Evolutionary conservation across 2,797 vertebrate species (phyloP).

Genomic region (Smutsia temminckii): DNA sequence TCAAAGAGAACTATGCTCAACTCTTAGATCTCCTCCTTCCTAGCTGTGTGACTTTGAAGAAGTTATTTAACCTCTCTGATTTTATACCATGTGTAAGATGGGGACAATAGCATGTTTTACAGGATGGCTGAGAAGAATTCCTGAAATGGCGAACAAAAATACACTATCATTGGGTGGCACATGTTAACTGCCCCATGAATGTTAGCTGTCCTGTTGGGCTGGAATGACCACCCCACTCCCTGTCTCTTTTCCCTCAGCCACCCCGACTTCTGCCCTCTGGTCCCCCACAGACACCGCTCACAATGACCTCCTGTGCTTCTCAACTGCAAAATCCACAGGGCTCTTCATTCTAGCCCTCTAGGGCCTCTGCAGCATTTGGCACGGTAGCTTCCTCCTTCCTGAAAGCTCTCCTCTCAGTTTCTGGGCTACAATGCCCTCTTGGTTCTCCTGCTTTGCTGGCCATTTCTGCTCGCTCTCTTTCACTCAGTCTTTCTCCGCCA

Average conservation of each 20-base stretch:
- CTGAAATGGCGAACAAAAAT: neutral
- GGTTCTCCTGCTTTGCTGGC: neutral
- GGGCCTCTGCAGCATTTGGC: neutral
- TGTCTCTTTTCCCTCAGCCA: neutral
- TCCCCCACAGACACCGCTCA: neutral
- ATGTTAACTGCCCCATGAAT: neutral
- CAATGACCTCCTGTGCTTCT: neutral
- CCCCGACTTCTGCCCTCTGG: neutral
- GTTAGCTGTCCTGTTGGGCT: neutral
- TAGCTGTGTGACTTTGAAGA: neutral
- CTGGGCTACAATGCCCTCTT: neutral
- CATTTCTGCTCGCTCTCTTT: neutral
- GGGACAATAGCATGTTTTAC: neutral
- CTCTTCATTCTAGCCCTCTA: neutral
- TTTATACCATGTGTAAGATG: neutral
- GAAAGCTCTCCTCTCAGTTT: neutral
- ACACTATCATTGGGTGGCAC: no score
- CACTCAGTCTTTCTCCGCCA: neutral
- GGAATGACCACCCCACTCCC: accelerated
- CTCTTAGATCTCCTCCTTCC: neutral
- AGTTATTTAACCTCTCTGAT: neutral
- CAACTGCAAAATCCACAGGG: neutral
- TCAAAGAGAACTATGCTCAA: neutral
- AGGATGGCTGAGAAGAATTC: neutral
- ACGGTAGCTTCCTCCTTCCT: neutral